phyloP scores from a whole-genome alignment of 2,113 vertebrate species.

The Poicephalus meyeri region DNA sequence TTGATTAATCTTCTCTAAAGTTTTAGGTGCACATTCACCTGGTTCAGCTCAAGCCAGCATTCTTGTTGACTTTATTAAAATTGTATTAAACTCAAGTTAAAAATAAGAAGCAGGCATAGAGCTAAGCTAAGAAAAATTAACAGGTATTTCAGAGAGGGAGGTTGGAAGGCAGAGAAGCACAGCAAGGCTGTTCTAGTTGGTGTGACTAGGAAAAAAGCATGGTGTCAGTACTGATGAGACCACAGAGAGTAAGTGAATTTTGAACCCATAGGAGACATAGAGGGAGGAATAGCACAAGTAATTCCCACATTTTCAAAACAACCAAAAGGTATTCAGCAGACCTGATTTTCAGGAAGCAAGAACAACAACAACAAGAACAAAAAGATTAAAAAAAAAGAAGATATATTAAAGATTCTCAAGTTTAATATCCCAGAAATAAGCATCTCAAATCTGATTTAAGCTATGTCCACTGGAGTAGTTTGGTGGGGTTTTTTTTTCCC shows the following conservation, averaged over 20 bases:
- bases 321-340: background rate
- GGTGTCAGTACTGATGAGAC: background rate
- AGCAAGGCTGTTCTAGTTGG: background rate
- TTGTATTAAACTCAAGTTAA: background rate
- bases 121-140: background rate
- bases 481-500: background rate
- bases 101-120: background rate
- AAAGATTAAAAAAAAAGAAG: background rate
- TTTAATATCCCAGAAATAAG: conserved; percentile 8
- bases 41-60: background rate
- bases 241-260: background rate
- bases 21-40: background rate
- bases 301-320: background rate
- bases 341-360: background rate
- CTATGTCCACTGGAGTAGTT: background rate
- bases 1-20: background rate
- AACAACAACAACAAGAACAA: background rate
- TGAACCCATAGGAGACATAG: background rate
- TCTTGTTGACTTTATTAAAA: background rate
- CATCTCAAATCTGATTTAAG: background rate
- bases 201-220: background rate
- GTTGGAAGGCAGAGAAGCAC: background rate
- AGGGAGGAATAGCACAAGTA: background rate
- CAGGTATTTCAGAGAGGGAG: background rate
- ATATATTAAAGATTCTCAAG: background rate